phyloP scores from a whole-genome alignment of 2,888 invertebrate genomes.

The Epinotia bilunana region DNA sequence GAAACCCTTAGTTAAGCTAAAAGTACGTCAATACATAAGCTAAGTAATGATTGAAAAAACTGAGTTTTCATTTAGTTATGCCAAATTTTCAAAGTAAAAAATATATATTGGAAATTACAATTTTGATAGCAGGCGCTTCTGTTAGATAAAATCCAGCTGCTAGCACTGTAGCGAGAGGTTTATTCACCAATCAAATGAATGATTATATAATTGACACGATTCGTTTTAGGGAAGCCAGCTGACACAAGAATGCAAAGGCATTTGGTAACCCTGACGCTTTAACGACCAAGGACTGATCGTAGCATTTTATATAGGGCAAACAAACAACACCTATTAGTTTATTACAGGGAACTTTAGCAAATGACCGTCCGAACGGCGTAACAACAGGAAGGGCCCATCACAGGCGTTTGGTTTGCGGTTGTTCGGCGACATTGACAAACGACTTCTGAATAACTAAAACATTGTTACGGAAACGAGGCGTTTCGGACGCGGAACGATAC shows the following conservation, averaged over 20 bases:
- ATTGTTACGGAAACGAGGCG: conserved; percentile 39
- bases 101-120: no score
- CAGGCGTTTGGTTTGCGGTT: conserved; percentile 44
- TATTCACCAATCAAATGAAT: background rate
- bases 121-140: no score
- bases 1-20: background rate
- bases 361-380: conserved; percentile 30
- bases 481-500: conserved; percentile 28
- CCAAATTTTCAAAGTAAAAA: no score
- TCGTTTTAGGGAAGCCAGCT: no score
- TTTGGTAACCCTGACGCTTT: background rate
- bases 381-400: conserved; percentile 37
- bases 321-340: conserved; percentile 1
- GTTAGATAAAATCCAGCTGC: background rate
- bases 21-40: background rate
- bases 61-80: background rate
- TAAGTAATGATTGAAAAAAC: background rate
- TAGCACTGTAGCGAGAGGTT: background rate
- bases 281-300: no score
- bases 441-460: conserved; percentile 47
- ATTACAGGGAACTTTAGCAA: conserved; percentile 29
- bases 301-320: background rate
- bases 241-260: background rate
- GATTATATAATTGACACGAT: no score
- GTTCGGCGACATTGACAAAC: conserved; percentile 49